Conservation (phyloP, 2,113 vertebrate species). For the Corydoras sp. region DNA sequence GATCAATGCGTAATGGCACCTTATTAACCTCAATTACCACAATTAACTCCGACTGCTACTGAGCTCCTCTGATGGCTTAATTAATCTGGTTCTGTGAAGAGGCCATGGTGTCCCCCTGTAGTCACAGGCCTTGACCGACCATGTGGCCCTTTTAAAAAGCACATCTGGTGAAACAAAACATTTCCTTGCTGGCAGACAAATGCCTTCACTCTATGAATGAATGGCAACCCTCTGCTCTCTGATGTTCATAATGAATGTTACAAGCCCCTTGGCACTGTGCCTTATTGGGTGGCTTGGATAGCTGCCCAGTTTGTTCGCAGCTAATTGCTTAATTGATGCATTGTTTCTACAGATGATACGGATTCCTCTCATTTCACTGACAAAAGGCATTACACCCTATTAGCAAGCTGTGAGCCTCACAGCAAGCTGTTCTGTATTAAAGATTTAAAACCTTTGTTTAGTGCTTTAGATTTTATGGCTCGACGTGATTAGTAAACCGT, state of each 20-base stretch:
- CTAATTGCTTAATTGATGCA: conserved; percentile 80
- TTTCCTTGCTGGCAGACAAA: conserved; percentile 66
- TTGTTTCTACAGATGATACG: conserved; percentile 73
- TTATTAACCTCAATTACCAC: conserved; percentile 78
- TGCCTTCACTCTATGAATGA: conserved; percentile 66
- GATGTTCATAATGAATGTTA: conserved; percentile 73
- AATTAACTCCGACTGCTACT: conserved; percentile 74
- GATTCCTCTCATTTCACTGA: conserved; percentile 59
- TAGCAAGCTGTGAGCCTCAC: conserved; percentile 65
- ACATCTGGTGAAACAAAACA: conserved; percentile 69
- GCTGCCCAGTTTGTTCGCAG: conserved; percentile 73
- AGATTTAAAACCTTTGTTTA: conserved; percentile 67
- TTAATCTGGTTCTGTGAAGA: conserved; percentile 71
- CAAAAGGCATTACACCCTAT: conserved; percentile 73
- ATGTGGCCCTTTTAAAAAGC: conserved; percentile 65
- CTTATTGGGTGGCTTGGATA: conserved; percentile 70
- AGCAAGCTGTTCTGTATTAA: conserved; percentile 57
- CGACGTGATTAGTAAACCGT: conserved; percentile 66
- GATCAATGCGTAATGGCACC: conserved; percentile 71
- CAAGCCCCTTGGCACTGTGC: conserved; percentile 74
- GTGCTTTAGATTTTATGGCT: conserved; percentile 63
- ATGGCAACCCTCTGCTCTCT: conserved; percentile 62
- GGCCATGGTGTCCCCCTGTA: conserved; percentile 51
- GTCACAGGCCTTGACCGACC: conserved; percentile 63
- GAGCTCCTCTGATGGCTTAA: conserved; percentile 73